phyloP scores from a whole-genome alignment of 2,797 vertebrate species.

The Menidia menidia region DNA sequence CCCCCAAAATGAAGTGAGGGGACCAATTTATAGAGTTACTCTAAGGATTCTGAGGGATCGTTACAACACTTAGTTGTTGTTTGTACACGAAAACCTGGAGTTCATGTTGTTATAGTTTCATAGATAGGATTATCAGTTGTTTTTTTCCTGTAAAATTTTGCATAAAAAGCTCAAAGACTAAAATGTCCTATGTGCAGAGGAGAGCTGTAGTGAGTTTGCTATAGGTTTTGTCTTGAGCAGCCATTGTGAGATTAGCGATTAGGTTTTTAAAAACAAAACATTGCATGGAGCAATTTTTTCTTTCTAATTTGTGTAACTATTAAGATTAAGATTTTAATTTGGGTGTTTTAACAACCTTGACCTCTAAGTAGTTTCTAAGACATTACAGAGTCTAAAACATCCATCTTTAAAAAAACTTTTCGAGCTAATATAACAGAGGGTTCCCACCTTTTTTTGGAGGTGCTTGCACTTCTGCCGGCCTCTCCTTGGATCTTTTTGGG shows the following conservation, averaged over 20 bases:
- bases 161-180: no score
- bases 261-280: no score
- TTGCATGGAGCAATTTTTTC: no score
- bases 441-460: constrained; percentile 77
- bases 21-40: background rate
- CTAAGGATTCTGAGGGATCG: background rate
- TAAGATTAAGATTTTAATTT: no score
- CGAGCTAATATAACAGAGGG: no score
- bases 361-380: background rate
- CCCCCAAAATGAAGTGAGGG: background rate
- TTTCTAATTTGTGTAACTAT: no score
- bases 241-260: no score
- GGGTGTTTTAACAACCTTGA: background rate
- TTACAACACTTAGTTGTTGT: background rate
- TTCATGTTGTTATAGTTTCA: background rate
- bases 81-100: background rate
- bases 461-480: constrained; percentile 61
- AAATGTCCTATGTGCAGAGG: no score
- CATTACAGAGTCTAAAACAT: background rate
- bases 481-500: constrained; percentile 75
- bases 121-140: background rate
- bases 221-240: no score
- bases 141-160: no score
- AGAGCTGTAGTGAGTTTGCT: no score
- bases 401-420: background rate